Evolutionary conservation across 2,888 invertebrate species (phyloP).

Genomic region (Brachylomia viminalis): DNA sequence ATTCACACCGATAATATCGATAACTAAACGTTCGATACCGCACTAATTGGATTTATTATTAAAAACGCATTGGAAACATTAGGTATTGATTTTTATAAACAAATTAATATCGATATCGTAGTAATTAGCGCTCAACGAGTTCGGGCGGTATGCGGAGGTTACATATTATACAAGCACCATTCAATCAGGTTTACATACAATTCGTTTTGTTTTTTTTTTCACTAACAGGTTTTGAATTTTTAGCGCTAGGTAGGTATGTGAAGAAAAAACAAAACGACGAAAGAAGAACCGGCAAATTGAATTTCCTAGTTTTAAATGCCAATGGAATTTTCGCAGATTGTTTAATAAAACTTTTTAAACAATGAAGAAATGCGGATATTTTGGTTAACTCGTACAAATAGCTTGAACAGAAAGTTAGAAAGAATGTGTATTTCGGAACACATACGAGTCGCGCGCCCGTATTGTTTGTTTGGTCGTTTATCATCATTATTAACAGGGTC

Average conservation of each 20-base stretch:
- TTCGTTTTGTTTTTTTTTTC: constrained; percentile 18
- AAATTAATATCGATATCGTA: constrained; percentile 70
- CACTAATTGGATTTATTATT: constrained; percentile 79
- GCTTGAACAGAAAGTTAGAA: constrained; percentile 39
- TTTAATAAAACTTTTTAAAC: constrained; percentile 40
- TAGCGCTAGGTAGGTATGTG: constrained; percentile 31
- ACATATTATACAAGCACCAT: constrained; percentile 11
- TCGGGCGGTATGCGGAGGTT: constrained; percentile 28
- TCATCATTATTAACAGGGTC: neutral
- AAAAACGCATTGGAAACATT: constrained; percentile 78
- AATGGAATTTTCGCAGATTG: constrained; percentile 24
- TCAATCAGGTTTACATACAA: constrained; percentile 43
- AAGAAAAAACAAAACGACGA: too few relatives aligned
- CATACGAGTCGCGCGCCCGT: constrained; percentile 4
- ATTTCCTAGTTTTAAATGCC: constrained; percentile 42
- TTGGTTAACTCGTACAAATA: constrained; percentile 45
- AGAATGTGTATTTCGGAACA: constrained; percentile 41
- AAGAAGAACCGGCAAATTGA: constrained; percentile 17
- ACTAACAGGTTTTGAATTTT: constrained; percentile 42
- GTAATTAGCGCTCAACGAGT: constrained; percentile 61
- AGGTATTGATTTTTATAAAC: constrained; percentile 70
- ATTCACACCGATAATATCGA: constrained; percentile 70
- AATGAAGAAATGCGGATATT: constrained; percentile 57
- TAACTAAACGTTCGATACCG: constrained; percentile 69
- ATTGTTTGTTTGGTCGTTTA: constrained; percentile 14